Conservation (phyloP, 37 sponge, comb jelly and placozoan genomes). For the Halichondria panicea region DNA sequence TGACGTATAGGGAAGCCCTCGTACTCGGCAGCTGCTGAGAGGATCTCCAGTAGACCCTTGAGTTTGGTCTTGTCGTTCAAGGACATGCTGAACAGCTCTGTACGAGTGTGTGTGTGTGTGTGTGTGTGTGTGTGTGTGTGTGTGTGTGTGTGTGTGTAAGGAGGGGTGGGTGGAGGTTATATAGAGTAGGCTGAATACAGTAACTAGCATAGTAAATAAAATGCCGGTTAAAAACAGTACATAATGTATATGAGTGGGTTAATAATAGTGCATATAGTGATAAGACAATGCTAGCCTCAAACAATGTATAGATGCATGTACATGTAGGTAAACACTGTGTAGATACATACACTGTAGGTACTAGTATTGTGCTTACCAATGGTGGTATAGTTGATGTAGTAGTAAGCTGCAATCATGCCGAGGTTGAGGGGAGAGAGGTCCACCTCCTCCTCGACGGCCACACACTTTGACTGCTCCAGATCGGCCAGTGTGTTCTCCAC, state of each 20-base stretch:
- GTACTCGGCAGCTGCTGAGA: constrained; percentile 93
- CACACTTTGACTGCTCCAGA: constrained; percentile 97
- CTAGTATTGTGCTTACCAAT: constrained; percentile 63
- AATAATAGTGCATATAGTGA: background rate
- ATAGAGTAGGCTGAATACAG: background rate
- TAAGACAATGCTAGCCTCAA: too few species aligned
- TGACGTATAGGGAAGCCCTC: constrained; percentile 87
- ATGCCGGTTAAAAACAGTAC: background rate
- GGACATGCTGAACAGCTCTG: constrained; percentile 97
- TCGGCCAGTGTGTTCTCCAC: constrained; percentile 93
- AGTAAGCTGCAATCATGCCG: constrained; percentile 98
- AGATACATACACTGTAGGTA: background rate
- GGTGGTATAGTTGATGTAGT: constrained; percentile 99
- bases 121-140: background rate
- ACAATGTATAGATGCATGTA: too few species aligned
- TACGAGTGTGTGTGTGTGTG: background rate
- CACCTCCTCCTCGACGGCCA: constrained; percentile 94
- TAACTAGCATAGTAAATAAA: background rate
- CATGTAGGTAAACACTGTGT: too few species aligned
- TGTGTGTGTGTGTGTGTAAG: background rate
- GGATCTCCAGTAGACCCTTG: constrained; percentile 93
- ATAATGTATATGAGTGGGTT: background rate
- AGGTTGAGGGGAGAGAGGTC: constrained; percentile 91
- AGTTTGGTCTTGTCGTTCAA: constrained; percentile 95
- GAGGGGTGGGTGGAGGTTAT: background rate